phyloP scores from a whole-genome alignment of 2,113 vertebrate genomes.

The Athene cunicularia region DNA sequence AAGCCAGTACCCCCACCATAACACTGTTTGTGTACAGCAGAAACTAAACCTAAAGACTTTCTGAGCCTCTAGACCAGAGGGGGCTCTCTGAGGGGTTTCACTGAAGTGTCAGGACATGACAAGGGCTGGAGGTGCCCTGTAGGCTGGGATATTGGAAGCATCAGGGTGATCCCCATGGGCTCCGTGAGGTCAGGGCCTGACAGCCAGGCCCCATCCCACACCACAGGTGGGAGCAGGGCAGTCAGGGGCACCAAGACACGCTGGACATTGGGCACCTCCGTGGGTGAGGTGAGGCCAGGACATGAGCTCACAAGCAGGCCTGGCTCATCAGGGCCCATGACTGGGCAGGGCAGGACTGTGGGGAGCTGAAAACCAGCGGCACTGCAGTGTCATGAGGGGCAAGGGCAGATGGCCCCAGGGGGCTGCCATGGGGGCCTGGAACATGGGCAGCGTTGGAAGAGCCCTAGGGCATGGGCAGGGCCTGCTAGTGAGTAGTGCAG shows the following conservation, averaged over 20 bases:
- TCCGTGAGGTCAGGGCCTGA: accelerated
- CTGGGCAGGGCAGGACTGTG: neutral
- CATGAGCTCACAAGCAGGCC: neutral
- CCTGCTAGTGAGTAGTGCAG: neutral
- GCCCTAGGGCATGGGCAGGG: accelerated
- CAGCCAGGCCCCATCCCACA: neutral
- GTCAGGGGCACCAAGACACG: accelerated
- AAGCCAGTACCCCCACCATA: neutral
- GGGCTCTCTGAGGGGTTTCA: neutral
- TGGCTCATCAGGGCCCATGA: accelerated
- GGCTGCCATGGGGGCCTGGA: neutral
- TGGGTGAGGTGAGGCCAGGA: neutral
- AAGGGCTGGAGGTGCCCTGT: neutral
- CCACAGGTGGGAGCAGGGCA: neutral
- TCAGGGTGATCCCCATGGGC: neutral
- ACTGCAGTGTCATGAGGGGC: accelerated
- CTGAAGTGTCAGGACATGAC: no score
- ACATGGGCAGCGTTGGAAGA: accelerated
- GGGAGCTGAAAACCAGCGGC: accelerated
- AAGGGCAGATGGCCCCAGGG: accelerated
- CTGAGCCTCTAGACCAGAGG: neutral
- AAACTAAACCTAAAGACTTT: neutral
- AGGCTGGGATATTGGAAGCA: neutral
- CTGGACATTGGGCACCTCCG: accelerated
- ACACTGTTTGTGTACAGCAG: neutral